A percentile compares a stretch with the other conserved stretches of the same genome.
phyloP scores from a whole-genome alignment of 2,797 vertebrate species.

The Phrynocephalus vlangalii region DNA sequence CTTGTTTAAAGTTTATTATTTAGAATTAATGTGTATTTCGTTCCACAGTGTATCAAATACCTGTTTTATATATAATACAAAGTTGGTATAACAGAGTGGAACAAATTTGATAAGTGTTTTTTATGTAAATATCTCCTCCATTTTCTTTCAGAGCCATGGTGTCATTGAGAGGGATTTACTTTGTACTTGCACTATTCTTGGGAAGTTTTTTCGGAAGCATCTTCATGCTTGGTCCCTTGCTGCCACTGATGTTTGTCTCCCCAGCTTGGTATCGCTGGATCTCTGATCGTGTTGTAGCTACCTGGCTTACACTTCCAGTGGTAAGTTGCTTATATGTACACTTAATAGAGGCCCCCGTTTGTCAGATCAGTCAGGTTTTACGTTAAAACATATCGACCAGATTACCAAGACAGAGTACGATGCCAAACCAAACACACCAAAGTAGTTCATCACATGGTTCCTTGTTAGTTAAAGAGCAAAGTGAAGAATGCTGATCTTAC shows the following conservation, averaged over 20 bases:
- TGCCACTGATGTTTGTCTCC: constrained; percentile 93
- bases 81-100: background rate
- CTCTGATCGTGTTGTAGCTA: constrained; percentile 91
- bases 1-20: background rate
- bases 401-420: background rate
- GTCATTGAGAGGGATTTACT: constrained; percentile 92
- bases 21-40: background rate
- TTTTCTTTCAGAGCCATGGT: constrained; percentile 84
- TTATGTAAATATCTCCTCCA: constrained; percentile 29
- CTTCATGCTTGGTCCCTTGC: constrained; percentile 92
- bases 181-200: constrained; percentile 90
- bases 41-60: background rate
- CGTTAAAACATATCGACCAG: background rate
- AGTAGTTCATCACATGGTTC: too few species aligned
- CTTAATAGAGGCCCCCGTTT: background rate
- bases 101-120: background rate
- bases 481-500: too few species aligned
- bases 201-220: constrained; percentile 95
- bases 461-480: too few species aligned
- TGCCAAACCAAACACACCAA: background rate
- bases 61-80: background rate
- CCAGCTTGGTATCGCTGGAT: constrained; percentile 97
- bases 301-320: constrained; percentile 96
- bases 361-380: background rate
- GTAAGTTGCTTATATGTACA: constrained; percentile 78